Percentiles rank a stretch among this genome's conserved stretches.
phyloP scores from a whole-genome alignment of 2,113 vertebrate genomes.

The Ceyx margarethae region DNA sequence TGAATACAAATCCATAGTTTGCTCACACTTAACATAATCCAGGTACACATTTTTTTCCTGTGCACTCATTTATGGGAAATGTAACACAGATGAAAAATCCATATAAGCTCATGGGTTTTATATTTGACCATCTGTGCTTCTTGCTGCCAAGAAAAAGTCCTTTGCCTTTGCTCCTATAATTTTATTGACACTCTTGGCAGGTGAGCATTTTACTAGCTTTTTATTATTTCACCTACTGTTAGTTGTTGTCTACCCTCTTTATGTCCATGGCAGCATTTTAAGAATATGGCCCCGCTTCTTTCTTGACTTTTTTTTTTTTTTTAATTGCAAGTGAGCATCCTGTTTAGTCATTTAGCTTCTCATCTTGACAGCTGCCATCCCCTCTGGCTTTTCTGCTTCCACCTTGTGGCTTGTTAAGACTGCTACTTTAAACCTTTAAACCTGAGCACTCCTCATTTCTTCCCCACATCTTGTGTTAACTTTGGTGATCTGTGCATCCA shows the following conservation, averaged over 20 bases:
- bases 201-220: neutral
- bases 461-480: neutral
- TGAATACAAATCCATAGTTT: conserved; percentile 30
- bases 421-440: neutral
- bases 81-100: neutral
- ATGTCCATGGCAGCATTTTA: neutral
- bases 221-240: neutral
- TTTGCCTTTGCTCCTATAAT: neutral
- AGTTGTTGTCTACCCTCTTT: neutral
- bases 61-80: neutral
- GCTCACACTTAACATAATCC: conserved; percentile 21
- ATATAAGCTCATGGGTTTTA: neutral
- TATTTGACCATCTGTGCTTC: conserved; percentile 19
- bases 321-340: neutral
- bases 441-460: neutral
- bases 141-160: neutral
- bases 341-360: neutral
- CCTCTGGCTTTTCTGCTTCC: conserved; percentile 27
- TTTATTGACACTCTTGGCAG: neutral
- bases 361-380: neutral
- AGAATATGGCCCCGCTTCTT: neutral
- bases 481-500: neutral
- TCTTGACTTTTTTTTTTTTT: neutral
- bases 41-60: conserved; percentile 7
- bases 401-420: neutral